phyloP scores from a whole-genome alignment of 2,113 vertebrate species.

The Trogon melanurus region DNA sequence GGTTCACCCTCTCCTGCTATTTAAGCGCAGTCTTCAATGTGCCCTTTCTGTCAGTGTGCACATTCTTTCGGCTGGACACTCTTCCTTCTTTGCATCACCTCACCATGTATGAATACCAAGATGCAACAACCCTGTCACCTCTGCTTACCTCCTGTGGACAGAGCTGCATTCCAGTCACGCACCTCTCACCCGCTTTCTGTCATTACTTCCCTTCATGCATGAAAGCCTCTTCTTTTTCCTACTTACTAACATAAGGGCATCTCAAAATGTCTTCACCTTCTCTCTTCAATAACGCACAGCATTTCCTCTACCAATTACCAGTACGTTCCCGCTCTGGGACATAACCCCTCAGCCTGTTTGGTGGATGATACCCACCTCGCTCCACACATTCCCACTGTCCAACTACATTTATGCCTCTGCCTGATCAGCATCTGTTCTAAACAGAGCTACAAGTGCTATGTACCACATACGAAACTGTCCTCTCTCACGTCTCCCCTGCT shows the following conservation, averaged over 20 bases:
- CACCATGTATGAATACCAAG: background rate
- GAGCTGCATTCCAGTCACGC: conserved; percentile 16
- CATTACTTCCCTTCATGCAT: conserved; percentile 25
- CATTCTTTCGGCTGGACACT: background rate
- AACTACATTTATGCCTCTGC: background rate
- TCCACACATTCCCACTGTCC: background rate
- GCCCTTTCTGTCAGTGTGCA: background rate
- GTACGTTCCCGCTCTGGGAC: background rate
- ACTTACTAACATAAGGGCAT: background rate
- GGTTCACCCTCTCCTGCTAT: background rate
- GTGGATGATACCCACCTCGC: background rate
- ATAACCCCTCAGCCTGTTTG: background rate
- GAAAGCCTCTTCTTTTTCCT: conserved; percentile 25
- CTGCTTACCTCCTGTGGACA: background rate
- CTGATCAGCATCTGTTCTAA: background rate
- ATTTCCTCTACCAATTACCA: background rate
- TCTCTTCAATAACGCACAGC: background rate
- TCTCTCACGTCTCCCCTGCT: background rate
- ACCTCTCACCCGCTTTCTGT: background rate
- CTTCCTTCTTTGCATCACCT: background rate
- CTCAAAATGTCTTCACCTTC: background rate
- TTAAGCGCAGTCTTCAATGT: background rate
- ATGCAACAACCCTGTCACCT: background rate
- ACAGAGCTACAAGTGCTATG: fast-evolving
- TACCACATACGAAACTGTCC: background rate